Evolutionary conservation across 2,888 invertebrate genomes (phyloP).

Genomic region (Chymomyza amoena): DNA sequence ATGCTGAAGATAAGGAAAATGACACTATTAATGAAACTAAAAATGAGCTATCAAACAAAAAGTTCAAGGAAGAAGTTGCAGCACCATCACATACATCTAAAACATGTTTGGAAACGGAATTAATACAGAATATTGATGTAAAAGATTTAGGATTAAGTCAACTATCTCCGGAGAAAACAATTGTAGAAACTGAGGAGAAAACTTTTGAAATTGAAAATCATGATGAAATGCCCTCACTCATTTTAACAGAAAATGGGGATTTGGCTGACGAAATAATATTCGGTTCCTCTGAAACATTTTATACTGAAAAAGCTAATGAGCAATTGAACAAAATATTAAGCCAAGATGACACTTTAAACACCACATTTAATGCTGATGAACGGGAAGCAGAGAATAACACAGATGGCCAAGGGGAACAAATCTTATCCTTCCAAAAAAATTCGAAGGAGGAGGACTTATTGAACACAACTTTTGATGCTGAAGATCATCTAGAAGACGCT

Average conservation of each 20-base stretch:
- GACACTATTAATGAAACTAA: conserved; percentile 1
- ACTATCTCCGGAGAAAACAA: neutral
- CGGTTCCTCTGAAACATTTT: too few relatives aligned
- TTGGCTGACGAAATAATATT: neutral
- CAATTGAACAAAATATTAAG: too few relatives aligned
- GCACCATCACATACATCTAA: neutral
- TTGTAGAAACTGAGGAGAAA: neutral
- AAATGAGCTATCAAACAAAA: neutral
- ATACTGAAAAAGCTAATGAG: too few relatives aligned
- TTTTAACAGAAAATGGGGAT: conserved; percentile 49
- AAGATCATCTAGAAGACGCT: conserved; percentile 6
- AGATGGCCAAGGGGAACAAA: neutral
- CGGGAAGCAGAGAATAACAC: conserved; percentile 7
- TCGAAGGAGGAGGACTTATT: conserved; percentile 8
- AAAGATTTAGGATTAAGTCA: neutral
- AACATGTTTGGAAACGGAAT: neutral
- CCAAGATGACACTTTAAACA: too few relatives aligned
- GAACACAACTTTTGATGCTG: conserved; percentile 26
- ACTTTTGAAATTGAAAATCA: conserved; percentile 42
- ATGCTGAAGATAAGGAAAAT: neutral
- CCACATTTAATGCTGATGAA: too few relatives aligned
- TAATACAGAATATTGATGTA: neutral
- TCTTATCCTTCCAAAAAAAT: neutral
- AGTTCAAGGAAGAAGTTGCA: neutral
- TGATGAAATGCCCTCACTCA: conserved; percentile 62